These are phyloP conservation scores for Aptenodytes forsteri DNA, from an alignment of 2,113 vertebrate species.

Conservation along the genomic window DNA sequence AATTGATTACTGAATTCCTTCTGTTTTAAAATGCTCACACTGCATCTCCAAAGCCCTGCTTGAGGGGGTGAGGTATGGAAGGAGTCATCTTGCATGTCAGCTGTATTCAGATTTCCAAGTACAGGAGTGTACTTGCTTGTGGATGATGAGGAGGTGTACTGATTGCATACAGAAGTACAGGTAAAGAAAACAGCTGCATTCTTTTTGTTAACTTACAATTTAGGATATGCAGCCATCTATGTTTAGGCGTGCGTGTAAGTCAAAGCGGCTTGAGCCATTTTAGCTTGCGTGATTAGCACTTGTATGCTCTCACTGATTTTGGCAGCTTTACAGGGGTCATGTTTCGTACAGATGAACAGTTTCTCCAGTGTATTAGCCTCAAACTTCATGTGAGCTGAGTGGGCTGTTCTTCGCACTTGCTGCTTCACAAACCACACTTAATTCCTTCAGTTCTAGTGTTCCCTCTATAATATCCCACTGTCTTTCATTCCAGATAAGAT, in stretches of 20 bases:
- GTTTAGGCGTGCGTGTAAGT: neutral
- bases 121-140: neutral
- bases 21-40: neutral
- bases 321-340: constrained; percentile 50
- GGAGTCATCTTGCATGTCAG: neutral
- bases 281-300: neutral
- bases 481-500: neutral
- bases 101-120: neutral
- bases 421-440: neutral
- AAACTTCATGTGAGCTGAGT: neutral
- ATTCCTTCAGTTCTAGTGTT: neutral
- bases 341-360: constrained; percentile 29
- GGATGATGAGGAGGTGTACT: neutral
- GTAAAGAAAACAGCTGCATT: neutral
- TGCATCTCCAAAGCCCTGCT: neutral
- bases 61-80: neutral
- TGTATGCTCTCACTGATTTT: neutral
- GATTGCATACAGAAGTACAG: neutral
- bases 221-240: neutral
- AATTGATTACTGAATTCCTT: neutral
- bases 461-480: neutral
- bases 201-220: neutral
- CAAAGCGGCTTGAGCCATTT: neutral
- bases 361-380: constrained; percentile 42
- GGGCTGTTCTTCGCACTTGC: neutral